phyloP scores from a whole-genome alignment of 2,113 vertebrate species.

The Cranoglanis bouderius region DNA sequence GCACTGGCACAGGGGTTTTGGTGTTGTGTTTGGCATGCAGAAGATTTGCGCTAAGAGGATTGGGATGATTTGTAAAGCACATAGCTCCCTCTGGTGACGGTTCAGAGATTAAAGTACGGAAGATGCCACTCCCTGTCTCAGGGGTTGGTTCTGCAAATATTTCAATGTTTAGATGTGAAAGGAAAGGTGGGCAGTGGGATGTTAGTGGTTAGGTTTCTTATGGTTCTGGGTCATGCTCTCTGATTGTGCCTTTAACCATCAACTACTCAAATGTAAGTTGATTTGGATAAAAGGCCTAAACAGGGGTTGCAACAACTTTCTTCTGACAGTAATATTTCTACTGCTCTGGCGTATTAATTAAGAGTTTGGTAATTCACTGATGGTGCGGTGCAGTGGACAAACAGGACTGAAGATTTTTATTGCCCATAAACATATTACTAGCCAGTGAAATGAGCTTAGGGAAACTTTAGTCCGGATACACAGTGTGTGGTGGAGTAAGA shows the following conservation, averaged over 20 bases:
- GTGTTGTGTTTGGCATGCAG: conserved; percentile 41
- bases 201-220: background rate
- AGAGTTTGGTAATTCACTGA: background rate
- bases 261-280: background rate
- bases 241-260: background rate
- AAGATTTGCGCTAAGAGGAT: conserved; percentile 35
- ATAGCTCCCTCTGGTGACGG: conserved; percentile 65
- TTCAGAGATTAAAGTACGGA: background rate
- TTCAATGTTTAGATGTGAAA: background rate
- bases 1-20: conserved; percentile 60
- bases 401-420: background rate
- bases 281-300: background rate
- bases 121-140: conserved; percentile 46
- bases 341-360: background rate
- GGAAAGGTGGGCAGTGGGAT: background rate
- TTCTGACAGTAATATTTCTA: background rate
- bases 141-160: background rate
- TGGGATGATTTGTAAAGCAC: conserved; percentile 38
- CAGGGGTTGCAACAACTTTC: background rate
- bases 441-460: background rate
- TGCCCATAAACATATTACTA: background rate
- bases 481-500: conserved; percentile 2
- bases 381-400: background rate
- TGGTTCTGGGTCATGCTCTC: background rate
- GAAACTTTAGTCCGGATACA: background rate